These are phyloP conservation scores for Gobius niger DNA, from an alignment of 2,113 vertebrate species.

Conservation along the genomic window DNA sequence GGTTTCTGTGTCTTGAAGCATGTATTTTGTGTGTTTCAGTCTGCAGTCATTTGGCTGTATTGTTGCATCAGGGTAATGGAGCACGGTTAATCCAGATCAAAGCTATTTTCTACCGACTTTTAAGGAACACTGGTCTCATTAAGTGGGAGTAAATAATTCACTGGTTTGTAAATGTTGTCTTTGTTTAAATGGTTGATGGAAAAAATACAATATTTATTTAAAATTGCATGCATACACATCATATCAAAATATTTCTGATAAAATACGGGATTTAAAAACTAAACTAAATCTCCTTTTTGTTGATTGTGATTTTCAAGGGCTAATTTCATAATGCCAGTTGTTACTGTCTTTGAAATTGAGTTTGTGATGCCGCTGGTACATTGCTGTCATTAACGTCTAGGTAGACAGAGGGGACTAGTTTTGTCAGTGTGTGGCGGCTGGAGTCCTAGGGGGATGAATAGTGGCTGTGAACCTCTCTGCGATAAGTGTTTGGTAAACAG, in stretches of 20 bases:
- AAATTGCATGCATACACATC: neutral
- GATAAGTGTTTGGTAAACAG: slow-evolving; percentile 74
- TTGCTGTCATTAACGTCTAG: slow-evolving; percentile 57
- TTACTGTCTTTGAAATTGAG: slow-evolving; percentile 47
- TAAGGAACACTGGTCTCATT: slow-evolving; percentile 40
- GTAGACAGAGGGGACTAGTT: slow-evolving; percentile 48
- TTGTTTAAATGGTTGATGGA: neutral
- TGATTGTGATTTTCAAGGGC: slow-evolving; percentile 15
- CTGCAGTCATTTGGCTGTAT: slow-evolving; percentile 69
- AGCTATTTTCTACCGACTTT: slow-evolving; percentile 64
- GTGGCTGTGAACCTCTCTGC: slow-evolving; percentile 65
- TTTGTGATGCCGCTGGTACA: slow-evolving; percentile 46
- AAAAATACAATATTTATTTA: neutral
- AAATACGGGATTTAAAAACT: neutral
- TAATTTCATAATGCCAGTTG: slow-evolving; percentile 33
- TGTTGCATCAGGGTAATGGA: slow-evolving; percentile 73
- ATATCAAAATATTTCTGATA: neutral
- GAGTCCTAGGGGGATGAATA: slow-evolving; percentile 56
- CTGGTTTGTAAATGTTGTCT: slow-evolving; percentile 11
- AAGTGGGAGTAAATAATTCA: slow-evolving; percentile 23
- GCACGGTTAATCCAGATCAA: slow-evolving; percentile 76
- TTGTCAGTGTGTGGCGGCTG: slow-evolving; percentile 42
- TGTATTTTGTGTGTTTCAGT: slow-evolving; percentile 35
- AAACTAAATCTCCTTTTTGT: neutral
- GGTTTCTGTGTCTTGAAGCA: slow-evolving; percentile 44